Percentiles rank a stretch among this genome's conserved stretches.
Evolutionary conservation across 2,888 invertebrate species (phyloP).

Genomic region (Euplagia quadripunctaria): DNA sequence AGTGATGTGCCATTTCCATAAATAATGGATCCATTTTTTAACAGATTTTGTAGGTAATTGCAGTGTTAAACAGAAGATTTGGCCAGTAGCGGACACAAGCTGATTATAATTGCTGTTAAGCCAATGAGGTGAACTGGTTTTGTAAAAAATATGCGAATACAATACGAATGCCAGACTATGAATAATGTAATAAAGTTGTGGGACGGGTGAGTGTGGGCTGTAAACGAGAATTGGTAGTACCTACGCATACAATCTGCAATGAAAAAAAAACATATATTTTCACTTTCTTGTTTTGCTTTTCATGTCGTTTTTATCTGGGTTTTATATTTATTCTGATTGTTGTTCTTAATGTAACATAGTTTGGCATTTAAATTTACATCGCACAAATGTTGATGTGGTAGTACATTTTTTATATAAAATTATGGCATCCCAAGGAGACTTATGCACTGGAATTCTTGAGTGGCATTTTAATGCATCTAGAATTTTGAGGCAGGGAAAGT

Average conservation of each 20-base stretch:
- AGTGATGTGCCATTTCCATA: neutral
- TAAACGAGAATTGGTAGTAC: slow-evolving; percentile 2
- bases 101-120: neutral
- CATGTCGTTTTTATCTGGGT: neutral
- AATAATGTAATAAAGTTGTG: slow-evolving; percentile 14
- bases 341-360: neutral
- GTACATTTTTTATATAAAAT: neutral
- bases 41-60: neutral
- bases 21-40: neutral
- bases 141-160: slow-evolving; percentile 7
- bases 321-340: neutral
- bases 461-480: neutral
- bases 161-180: slow-evolving; percentile 14
- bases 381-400: neutral
- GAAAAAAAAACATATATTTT: slow-evolving; percentile 10
- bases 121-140: neutral
- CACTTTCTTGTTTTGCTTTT: slow-evolving; percentile 16
- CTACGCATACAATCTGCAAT: slow-evolving; percentile 3
- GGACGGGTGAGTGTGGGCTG: slow-evolving; percentile 13
- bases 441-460: neutral
- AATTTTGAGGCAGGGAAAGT: neutral
- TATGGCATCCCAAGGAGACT: neutral
- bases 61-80: no score
- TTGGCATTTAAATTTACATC: neutral
- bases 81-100: neutral